Evolutionary conservation across 2,113 vertebrate genomes (phyloP), one percentile per base, ranked within the genome.

Genomic region (Pelusios castaneus): DNA sequence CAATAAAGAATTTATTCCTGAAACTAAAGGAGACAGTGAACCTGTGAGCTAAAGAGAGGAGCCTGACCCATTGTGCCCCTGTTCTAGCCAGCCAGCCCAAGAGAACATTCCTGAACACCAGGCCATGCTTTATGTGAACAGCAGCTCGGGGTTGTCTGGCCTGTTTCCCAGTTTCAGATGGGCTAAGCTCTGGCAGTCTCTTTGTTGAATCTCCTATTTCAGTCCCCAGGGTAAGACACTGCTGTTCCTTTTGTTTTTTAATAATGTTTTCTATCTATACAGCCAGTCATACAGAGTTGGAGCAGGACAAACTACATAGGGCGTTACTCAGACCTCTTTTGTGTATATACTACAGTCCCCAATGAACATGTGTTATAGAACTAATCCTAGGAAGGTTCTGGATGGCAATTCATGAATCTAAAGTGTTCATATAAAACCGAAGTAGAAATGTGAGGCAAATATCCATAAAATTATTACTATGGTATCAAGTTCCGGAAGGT

Each of bases 391-490:
- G 58, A 80, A 55, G 86, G 21, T 75, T 54, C 75, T 43, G 60
- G 31, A 25, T 38, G n/a, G 55, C 8, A 91, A 70, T 21, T 25
- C 47, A 29, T 80, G 80, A 45, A 60, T 47, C 29, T 29, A 11
- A 60, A 90, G 45, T 2, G 25, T 49, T 63, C 76, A 90, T 76
- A 84, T 17, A 58, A 63, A 87, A 63, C 1, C 0, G 51, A 56
- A 41, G 12, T 47, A 84, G 38, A 63, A 87, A 87, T 55, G 52
- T 12, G 16, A 84, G 41, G 47, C 60, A 54, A 82, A 75, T 9
- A 52, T 0, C 0, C n/a, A 55, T 0, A 0, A 25, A 56, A 56
- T 56, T 25, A 25, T 47, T 47, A 47, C 47, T 47, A 47, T 47
- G 47, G 47, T 10, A 47, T 47, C 47, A 47, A 47, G 47, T 47